Evolutionary conservation across 2,797 vertebrate genomes (phyloP).

Genomic region (Sebastes umbrosus): DNA sequence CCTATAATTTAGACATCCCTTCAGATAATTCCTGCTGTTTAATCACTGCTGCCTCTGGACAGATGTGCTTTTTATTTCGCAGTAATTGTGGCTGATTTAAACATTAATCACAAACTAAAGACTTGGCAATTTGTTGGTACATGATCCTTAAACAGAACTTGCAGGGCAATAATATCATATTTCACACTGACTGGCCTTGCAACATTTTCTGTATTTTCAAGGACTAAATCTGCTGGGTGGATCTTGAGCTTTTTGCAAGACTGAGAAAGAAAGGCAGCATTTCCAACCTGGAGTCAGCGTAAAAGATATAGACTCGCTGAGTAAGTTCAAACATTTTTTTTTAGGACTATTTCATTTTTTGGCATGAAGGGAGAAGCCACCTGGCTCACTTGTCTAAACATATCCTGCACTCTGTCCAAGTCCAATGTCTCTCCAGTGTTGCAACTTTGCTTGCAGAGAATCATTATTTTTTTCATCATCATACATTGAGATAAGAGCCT

Average conservation of each 20-base stretch:
- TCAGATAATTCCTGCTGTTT: constrained; percentile 4
- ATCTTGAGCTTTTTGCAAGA: constrained; percentile 58
- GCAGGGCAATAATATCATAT: constrained; percentile 5
- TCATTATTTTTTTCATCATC: background rate
- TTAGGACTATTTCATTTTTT: constrained; percentile 68
- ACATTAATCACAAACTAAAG: background rate
- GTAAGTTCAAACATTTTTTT: constrained; percentile 75
- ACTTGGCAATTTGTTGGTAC: background rate
- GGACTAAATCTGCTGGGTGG: constrained; percentile 49
- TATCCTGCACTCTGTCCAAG: constrained; percentile 62
- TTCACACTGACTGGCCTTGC: constrained; percentile 19
- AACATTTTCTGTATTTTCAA: constrained; percentile 47
- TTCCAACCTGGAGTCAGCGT: constrained; percentile 62
- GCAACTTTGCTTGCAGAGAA: constrained; percentile 28
- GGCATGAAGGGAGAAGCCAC: constrained; percentile 58
- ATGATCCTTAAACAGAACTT: background rate
- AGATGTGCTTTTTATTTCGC: background rate
- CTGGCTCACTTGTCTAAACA: constrained; percentile 71
- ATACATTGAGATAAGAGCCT: background rate
- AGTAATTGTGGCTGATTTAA: constrained; percentile 1
- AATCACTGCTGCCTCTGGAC: background rate
- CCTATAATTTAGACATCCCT: background rate
- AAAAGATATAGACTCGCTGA: constrained; percentile 59
- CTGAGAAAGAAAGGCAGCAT: constrained; percentile 47
- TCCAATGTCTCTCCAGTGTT: constrained; percentile 65